Base-by-base conservation (phyloP, 2,113 vertebrate genomes). In the Pachyramphus minor region DNA sequence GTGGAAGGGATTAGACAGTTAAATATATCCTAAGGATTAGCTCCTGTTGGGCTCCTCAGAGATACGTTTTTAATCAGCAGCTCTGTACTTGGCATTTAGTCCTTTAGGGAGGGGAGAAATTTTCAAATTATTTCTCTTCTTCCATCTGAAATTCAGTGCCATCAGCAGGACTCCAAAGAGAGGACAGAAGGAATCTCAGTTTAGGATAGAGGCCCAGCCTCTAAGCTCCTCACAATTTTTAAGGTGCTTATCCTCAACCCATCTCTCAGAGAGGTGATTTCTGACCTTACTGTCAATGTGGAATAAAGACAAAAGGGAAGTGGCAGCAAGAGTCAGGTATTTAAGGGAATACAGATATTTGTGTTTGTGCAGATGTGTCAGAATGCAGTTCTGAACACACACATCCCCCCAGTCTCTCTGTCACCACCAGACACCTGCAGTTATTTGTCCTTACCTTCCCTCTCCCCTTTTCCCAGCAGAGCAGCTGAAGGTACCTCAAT, bases 21-120 rank as follows among this genome's bases (percentile, higher is more conserved):
- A 91, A 92, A 91, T 73, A 93, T 58, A 89, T 87, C 93, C 94
- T 66, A 45, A 64, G 84, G 91, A 96, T 95, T 96, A 87, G 69
- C 69, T 95, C 64, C 76, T 72, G 42, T 67, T 52, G 78, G 84
- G 85, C 58, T 94, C 72, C 84, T 86, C 45, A 59, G 94, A 87
- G 89, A 76, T 24, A 59, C 0, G 5, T 31, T 93, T 87, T 94
- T 83, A 93, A 96, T 93, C 94, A 85, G 72, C 8, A 88, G 76
- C 77, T 72, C 59, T 84, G 84, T 74, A 69, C 53, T 93, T 95
- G 75, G 74, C 63, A 92, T 81, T 91, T 94, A 83, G 50, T 80
- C 12, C 75, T 87, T 91, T 24, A 41, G 42, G 71, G 28, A 68
- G 33, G 27, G 2, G 33, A 28, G 0, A 24, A 25, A 28, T 21